Base-by-base conservation (phyloP, 2,888 invertebrate genomes). In the Myopa testacea region DNA sequence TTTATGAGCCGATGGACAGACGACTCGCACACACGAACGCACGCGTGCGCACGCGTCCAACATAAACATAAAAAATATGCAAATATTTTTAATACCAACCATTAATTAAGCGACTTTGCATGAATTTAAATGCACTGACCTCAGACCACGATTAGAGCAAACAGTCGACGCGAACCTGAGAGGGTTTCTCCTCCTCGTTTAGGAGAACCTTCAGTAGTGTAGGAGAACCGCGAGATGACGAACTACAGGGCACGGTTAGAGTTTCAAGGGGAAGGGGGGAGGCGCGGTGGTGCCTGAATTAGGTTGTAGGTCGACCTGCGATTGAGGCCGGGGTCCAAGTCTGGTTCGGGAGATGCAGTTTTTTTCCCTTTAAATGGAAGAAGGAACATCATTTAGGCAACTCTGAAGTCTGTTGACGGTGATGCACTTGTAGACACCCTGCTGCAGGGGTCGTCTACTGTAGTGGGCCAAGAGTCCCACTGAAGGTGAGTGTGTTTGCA, bases 91-190 rank as follows among this genome's bases (percentile, higher is more conserved):
- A 74, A 76, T 68, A 77, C 81, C 26, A 81, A 82, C 85, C 84
- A 86, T 85, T 85, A 85, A 86, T 85, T 85, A 85, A 85, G 85
- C 86, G 85, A 86, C 65, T 85, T 86, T 86, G 83, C 86, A 85
- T 86, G 84, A 84, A 85, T 86, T 84, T 84, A 83, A 81, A 83
- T 81, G 82, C 82, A 67, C n/a, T 34, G 45, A 65, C 34, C 71
- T 4, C 52, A 45, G 34, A 4, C 10, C 55, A 0, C 55, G n/a
- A 14, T 14, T n/a, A 16, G 55, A 26, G 1, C 26, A 26, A 26
- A 26, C 26, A 2, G 16, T 19, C n/a, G 16, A 10, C 70, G 40
- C 14, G 55, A 37, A 5, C 16, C n/a, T 55, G 55, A 26, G 14
- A 52, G 14, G 19, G 12, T 40, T 38, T 40, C 40, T 67, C 37